phyloP scores from a whole-genome alignment of 2,797 vertebrate species.

The Spinibarbus caldwelli region DNA sequence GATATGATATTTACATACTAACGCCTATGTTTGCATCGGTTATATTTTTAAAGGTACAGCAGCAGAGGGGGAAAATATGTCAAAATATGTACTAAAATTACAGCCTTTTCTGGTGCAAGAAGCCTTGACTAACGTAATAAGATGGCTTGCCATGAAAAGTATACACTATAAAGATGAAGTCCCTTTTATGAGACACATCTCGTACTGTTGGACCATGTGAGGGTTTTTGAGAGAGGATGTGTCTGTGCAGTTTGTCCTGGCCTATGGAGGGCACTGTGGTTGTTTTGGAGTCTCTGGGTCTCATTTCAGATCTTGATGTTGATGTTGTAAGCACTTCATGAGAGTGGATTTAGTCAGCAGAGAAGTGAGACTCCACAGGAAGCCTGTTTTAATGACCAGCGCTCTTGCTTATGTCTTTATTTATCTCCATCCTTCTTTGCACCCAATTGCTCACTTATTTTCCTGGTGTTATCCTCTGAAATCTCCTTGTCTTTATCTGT shows the following conservation, averaged over 20 bases:
- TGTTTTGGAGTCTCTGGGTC: slow-evolving; percentile 10
- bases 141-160: background rate
- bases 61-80: background rate
- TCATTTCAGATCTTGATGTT: slow-evolving; percentile 5
- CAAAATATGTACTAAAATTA: background rate
- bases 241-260: slow-evolving; percentile 27
- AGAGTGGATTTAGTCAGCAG: slow-evolving; percentile 44
- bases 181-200: background rate
- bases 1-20: background rate
- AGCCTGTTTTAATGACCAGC: slow-evolving; percentile 40
- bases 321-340: slow-evolving; percentile 47
- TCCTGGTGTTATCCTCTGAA: background rate
- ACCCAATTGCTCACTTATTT: background rate
- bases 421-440: slow-evolving; percentile 11
- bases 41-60: background rate
- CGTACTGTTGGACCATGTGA: background rate
- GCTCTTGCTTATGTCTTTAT: slow-evolving; percentile 17
- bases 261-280: slow-evolving; percentile 58
- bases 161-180: background rate
- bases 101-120: background rate
- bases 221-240: background rate
- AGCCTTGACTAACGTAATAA: background rate
- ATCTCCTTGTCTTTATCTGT: background rate
- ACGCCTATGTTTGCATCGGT: background rate
- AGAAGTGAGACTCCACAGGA: slow-evolving; percentile 45